Conservation (phyloP, 2,888 invertebrate genomes). For the Cheilosia variabilis region DNA sequence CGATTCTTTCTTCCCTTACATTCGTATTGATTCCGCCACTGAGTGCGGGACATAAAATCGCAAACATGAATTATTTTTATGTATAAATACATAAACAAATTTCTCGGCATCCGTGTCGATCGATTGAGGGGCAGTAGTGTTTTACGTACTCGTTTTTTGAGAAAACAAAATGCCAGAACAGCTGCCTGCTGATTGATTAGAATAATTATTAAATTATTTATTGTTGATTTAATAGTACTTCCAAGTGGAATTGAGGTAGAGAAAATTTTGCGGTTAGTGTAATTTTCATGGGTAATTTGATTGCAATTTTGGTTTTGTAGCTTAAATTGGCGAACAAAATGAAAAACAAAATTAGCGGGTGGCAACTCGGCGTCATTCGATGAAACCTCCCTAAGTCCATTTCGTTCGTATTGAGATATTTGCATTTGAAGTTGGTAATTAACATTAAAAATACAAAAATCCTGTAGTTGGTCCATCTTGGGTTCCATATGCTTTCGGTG, state of each 20-base stretch:
- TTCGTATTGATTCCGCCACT: slow-evolving; percentile 30
- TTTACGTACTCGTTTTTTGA: slow-evolving; percentile 10
- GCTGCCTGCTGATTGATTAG: slow-evolving; percentile 21
- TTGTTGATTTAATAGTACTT: not conserved
- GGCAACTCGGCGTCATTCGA: too few relatives aligned
- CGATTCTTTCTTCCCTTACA: slow-evolving; percentile 10
- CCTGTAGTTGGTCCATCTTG: too few relatives aligned
- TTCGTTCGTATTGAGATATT: too few relatives aligned
- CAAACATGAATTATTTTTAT: slow-evolving; percentile 63
- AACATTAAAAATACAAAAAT: too few relatives aligned
- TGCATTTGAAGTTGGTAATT: too few relatives aligned
- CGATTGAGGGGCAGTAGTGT: slow-evolving; percentile 8
- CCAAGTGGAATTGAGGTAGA: not conserved
- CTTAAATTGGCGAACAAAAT: too few relatives aligned
- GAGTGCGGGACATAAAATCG: slow-evolving; percentile 23
- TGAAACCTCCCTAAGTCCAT: too few relatives aligned
- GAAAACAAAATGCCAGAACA: slow-evolving; percentile 5
- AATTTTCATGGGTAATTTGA: too few relatives aligned
- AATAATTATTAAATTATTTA: not conserved
- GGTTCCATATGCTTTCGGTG: too few relatives aligned
- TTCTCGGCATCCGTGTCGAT: not conserved
- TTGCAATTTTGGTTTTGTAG: too few relatives aligned
- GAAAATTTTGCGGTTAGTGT: too few relatives aligned
- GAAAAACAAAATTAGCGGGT: too few relatives aligned
- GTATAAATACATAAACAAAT: slow-evolving; percentile 40